Base-by-base conservation (phyloP, 2,888 invertebrate genomes). In the Altica lythri region DNA sequence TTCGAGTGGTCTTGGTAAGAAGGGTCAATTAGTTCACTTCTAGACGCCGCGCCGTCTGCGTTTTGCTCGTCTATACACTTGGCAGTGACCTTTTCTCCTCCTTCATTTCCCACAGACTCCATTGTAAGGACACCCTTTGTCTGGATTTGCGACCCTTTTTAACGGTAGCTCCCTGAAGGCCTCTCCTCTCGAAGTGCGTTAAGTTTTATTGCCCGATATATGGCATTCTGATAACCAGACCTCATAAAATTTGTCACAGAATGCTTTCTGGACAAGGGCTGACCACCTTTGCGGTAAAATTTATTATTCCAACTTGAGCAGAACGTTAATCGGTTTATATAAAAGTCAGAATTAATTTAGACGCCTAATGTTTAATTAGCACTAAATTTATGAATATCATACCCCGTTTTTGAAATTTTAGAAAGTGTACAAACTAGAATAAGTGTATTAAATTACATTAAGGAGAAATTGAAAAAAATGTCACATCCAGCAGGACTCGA, bases 231-330 rank as follows among this genome's bases (percentile, higher is more conserved):
- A 62, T 61, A 65, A 58, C 57, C 51, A 51, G 63, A 53, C 45
- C 58, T 53, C 54, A 60, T 66, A 63, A 62, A 66, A 66, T 66
- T 66, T 64, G 66, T 66, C 66, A 66, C 60, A 61, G 63, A 55
- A 59, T 56, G 32, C 44, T 47, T 46, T 19, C 12, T n/a, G 32
- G 17, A 42, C 13, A 32, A 40, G 37, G 45, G 34, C 47, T 49
- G 45, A 48, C 57, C 57, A 19, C 57, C 32, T 16, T 38, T 52
- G 52, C 49, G 53, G 50, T 43, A 10, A 37, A 17, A 47, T 37
- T 35, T 35, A 30, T 30, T 30, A 12, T 12, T n/a, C n/a, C n/a
- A n/a, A n/a, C n/a, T n/a, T n/a, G n/a, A n/a, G n/a, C n/a, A n/a
- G n/a, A n/a, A n/a, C n/a, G n/a, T n/a, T n/a, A n/a, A n/a, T n/a